phyloP scores from a whole-genome alignment of 1,140 invertebrate species.

The Drosophila watanabei region DNA sequence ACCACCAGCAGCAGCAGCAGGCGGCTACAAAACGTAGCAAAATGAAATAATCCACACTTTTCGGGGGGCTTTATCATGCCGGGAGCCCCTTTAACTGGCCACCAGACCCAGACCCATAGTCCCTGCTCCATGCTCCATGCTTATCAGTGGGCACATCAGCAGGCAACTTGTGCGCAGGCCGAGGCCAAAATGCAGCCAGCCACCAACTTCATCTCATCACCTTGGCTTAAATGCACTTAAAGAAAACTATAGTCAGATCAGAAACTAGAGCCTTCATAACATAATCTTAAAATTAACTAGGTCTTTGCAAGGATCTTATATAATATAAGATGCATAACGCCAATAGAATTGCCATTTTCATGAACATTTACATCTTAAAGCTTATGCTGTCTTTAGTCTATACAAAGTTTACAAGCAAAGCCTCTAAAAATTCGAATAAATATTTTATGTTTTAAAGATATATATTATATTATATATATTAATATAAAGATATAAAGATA shows the following conservation, averaged over 20 bases:
- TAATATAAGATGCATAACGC: neutral
- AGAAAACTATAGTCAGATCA: too few species aligned
- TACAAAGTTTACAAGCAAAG: too few species aligned
- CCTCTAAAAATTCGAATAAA: too few species aligned
- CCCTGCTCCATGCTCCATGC: slow-evolving; percentile 43
- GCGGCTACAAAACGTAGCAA: slow-evolving; percentile 76
- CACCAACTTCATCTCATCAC: slow-evolving; percentile 75
- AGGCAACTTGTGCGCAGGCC: slow-evolving; percentile 64
- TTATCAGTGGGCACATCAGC: slow-evolving; percentile 78
- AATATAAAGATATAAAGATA: too few species aligned
- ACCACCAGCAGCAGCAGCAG: slow-evolving; percentile 25
- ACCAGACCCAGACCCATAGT: slow-evolving; percentile 6
- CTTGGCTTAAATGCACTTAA: slow-evolving; percentile 32
- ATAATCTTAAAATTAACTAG: too few species aligned
- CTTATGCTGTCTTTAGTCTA: too few species aligned
- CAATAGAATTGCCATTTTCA: accelerated
- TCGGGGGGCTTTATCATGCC: slow-evolving; percentile 74
- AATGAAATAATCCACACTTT: slow-evolving; percentile 84
- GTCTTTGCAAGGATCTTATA: too few species aligned
- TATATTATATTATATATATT: too few species aligned
- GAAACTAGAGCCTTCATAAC: too few species aligned
- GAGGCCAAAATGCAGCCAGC: slow-evolving; percentile 55
- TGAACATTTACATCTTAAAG: too few species aligned
- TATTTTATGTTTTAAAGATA: too few species aligned
- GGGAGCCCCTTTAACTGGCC: slow-evolving; percentile 35